Conservation (phyloP, 2,797 vertebrate genomes). For the Otolemur crassicaudatus region DNA sequence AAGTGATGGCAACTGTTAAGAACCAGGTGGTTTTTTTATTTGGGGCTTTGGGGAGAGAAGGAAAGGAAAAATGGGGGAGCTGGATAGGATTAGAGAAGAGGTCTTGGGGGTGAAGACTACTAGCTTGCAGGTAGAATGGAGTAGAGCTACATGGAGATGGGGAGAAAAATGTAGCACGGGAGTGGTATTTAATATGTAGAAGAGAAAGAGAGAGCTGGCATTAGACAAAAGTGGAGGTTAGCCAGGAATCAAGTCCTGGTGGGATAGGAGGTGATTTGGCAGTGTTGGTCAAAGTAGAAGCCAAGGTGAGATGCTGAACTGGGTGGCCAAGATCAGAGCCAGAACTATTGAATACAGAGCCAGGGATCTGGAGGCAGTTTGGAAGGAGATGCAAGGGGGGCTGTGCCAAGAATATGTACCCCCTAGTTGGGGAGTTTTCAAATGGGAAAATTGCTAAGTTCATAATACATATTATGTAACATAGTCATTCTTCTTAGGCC, state of each 20-base stretch:
- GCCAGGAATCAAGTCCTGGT: constrained; percentile 70
- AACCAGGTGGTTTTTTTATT: background rate
- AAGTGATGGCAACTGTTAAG: background rate
- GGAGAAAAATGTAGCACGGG: background rate
- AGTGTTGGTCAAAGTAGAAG: constrained; percentile 52
- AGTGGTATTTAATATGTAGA: constrained; percentile 10
- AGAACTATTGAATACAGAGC: constrained; percentile 55
- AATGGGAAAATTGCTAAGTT: constrained; percentile 53
- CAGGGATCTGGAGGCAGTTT: constrained; percentile 67
- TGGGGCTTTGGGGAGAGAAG: background rate
- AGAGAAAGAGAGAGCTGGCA: background rate
- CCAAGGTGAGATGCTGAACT: constrained; percentile 76
- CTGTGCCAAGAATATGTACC: constrained; percentile 40
- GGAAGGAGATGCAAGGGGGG: background rate
- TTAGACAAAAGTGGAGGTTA: constrained; percentile 73
- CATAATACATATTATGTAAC: constrained; percentile 46
- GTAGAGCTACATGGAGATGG: background rate
- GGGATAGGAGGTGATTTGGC: constrained; percentile 75
- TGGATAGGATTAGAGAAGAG: background rate
- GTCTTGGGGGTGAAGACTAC: background rate
- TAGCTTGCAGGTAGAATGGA: background rate
- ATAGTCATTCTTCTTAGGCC: background rate
- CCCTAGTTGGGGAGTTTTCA: constrained; percentile 58
- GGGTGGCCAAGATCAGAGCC: constrained; percentile 71
- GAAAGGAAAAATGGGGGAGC: background rate